Percentiles rank a stretch among this genome's conserved stretches.
These are phyloP conservation scores for Camelus dromedarius DNA, from an alignment of 2,113 vertebrate genomes.

Conservation along the genomic window DNA sequence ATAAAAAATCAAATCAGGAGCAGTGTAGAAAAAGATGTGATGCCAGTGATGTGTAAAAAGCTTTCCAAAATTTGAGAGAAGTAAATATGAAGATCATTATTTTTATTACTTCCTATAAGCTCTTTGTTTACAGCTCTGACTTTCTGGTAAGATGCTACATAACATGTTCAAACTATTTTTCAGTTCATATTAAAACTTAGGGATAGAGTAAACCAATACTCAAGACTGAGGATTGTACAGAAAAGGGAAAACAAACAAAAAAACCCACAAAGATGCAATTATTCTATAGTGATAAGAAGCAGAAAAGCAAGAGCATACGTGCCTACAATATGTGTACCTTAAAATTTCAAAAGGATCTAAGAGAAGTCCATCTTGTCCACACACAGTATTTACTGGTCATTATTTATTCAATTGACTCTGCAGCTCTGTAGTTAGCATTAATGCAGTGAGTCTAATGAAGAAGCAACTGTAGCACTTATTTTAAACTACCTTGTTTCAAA, in stretches of 20 bases:
- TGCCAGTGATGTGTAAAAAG: constrained; percentile 85
- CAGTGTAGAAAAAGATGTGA: constrained; percentile 87
- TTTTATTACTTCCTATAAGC: constrained; percentile 60
- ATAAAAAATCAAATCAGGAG: constrained; percentile 86
- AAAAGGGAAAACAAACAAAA: constrained; percentile 81
- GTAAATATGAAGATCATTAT: constrained; percentile 45
- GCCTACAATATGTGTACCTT: constrained; percentile 73
- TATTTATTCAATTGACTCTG: constrained; percentile 67
- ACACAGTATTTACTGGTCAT: constrained; percentile 52
- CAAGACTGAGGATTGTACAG: constrained; percentile 60
- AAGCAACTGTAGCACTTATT: constrained; percentile 84
- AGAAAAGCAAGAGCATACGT: constrained; percentile 78
- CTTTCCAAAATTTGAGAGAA: constrained; percentile 72
- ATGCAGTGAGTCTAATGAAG: constrained; percentile 84
- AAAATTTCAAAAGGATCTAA: constrained; percentile 55
- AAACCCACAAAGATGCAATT: constrained; percentile 78
- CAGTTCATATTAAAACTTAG: constrained; percentile 57
- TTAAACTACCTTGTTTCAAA: constrained; percentile 82
- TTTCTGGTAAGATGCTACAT: constrained; percentile 69
- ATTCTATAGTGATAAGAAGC: constrained; percentile 78
- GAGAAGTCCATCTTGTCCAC: constrained; percentile 12
- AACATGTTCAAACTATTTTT: constrained; percentile 54
- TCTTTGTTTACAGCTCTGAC: constrained; percentile 68
- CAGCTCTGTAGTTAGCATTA: constrained; percentile 77
- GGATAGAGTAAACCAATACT: constrained; percentile 62